Evolutionary conservation across 1,140 invertebrate species (phyloP).

Genomic region (Drosophila parvula): DNA sequence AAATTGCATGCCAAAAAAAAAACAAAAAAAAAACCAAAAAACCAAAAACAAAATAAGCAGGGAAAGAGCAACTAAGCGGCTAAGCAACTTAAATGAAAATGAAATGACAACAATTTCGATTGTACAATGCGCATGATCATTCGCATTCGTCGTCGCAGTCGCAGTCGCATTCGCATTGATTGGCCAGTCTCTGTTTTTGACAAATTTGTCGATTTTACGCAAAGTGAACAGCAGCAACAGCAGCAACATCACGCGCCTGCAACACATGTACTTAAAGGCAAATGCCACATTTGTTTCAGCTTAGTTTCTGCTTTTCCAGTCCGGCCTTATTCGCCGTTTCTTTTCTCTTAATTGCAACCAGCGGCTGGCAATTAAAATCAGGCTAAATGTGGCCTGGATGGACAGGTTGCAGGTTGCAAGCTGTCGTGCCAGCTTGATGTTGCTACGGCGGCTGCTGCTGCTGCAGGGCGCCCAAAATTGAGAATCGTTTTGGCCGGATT

Average conservation of each 20-base stretch:
- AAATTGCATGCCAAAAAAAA: constrained; percentile 42
- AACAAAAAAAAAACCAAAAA: constrained; percentile 4
- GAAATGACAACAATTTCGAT: constrained; percentile 71
- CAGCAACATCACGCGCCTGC: constrained; percentile 10
- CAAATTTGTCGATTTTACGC: constrained; percentile 71
- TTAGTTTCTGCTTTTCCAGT: constrained; percentile 17
- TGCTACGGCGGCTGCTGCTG: constrained; percentile 16
- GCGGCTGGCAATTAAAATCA: constrained; percentile 63
- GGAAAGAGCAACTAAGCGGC: not conserved
- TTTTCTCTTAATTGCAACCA: constrained; percentile 56
- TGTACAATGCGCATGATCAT: constrained; percentile 61
- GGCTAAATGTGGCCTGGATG: constrained; percentile 30
- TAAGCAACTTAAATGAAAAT: constrained; percentile 48
- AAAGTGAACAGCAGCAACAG: constrained; percentile 32
- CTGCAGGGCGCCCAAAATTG: constrained; percentile 54
- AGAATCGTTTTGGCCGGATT: constrained; percentile 68
- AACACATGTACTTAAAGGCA: constrained; percentile 62
- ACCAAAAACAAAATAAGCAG: not conserved
- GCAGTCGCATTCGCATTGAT: constrained; percentile 47
- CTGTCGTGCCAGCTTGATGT: constrained; percentile 18
- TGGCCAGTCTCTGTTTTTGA: constrained; percentile 52
- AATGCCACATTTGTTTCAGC: constrained; percentile 51
- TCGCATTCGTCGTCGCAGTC: constrained; percentile 37
- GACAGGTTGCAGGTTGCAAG: constrained; percentile 15
- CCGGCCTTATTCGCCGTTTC: constrained; percentile 20